phyloP scores from a whole-genome alignment of 2,888 invertebrate species.

The Rhingia rostrata region DNA sequence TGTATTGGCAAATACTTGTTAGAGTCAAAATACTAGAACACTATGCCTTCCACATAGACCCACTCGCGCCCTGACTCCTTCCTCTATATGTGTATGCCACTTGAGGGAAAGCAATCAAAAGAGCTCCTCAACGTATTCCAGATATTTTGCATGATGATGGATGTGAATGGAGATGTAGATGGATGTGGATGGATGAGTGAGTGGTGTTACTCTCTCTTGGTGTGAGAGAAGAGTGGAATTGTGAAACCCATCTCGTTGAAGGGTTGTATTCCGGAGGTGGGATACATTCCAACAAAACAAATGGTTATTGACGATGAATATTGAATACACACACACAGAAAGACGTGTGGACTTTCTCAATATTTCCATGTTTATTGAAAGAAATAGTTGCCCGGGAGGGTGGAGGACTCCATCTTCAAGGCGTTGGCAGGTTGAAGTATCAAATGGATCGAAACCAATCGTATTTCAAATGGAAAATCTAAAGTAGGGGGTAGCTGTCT shows the following conservation, averaged over 20 bases:
- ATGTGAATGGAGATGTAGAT: neutral
- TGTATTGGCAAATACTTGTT: conserved; percentile 69
- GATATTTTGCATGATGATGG: conserved; percentile 71
- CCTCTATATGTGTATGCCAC: conserved; percentile 17
- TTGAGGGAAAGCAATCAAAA: conserved; percentile 72
- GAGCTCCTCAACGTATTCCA: conserved; percentile 70
- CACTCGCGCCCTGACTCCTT: conserved; percentile 11
- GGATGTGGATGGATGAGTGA: conserved; percentile 48
- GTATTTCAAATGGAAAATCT: neutral
- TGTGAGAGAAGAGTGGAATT: neutral
- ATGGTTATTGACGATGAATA: conserved; percentile 56
- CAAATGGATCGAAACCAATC: conserved; percentile 29
- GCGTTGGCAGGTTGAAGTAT: conserved; percentile 13
- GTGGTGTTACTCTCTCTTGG: conserved; percentile 53
- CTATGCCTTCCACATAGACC: conserved; percentile 42
- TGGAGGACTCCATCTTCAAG: neutral
- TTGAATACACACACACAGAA: conserved; percentile 21
- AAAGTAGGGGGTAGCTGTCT: neutral
- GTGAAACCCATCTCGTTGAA: conserved; percentile 27
- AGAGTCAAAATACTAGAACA: conserved; percentile 65
- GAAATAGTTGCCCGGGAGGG: conserved; percentile 2
- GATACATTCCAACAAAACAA: conserved; percentile 19
- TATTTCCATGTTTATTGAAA: conserved; percentile 42
- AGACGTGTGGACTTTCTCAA: conserved; percentile 3
- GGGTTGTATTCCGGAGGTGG: conserved; percentile 12